phyloP scores from a whole-genome alignment of 2,888 invertebrate species.

The Drosophila cognata region DNA sequence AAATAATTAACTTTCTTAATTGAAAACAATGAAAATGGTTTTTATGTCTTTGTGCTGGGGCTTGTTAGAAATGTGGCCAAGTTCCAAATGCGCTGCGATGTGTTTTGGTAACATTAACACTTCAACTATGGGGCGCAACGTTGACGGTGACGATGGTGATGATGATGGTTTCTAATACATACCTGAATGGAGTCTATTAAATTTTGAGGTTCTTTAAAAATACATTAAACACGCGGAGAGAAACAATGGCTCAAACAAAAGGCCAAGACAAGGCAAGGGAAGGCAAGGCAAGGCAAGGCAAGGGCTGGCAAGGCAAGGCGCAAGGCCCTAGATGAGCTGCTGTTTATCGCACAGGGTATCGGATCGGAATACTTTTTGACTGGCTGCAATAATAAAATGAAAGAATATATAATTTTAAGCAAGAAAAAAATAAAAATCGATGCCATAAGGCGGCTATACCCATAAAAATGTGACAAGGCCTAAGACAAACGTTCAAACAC shows the following conservation, averaged over 20 bases:
- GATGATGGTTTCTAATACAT: slow-evolving; percentile 32
- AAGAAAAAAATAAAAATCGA: slow-evolving; percentile 74
- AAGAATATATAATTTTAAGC: slow-evolving; percentile 73
- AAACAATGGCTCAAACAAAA: slow-evolving; percentile 19
- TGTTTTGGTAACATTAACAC: slow-evolving; percentile 80
- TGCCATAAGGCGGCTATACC: slow-evolving; percentile 74
- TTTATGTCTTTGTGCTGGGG: slow-evolving; percentile 51
- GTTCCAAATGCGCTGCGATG: slow-evolving; percentile 33
- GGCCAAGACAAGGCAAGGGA: slow-evolving; percentile 13
- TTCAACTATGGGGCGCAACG: slow-evolving; percentile 31
- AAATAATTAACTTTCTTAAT: slow-evolving; percentile 83
- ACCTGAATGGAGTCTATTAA: slow-evolving; percentile 68
- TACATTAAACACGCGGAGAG: slow-evolving; percentile 64
- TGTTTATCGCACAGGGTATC: slow-evolving; percentile 43
- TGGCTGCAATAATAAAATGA: slow-evolving; percentile 59
- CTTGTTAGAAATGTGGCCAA: slow-evolving; percentile 8
- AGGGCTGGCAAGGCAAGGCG: slow-evolving; percentile 3
- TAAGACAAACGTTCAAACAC: slow-evolving; percentile 67
- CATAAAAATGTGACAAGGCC: slow-evolving; percentile 79
- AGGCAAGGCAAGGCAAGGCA: background rate
- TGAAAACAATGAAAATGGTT: slow-evolving; percentile 82
- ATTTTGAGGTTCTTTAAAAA: slow-evolving; percentile 72
- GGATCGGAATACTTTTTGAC: slow-evolving; percentile 26
- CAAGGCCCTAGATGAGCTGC: slow-evolving; percentile 18
- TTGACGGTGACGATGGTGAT: slow-evolving; percentile 8